Conservation (phyloP, 2,888 invertebrate genomes). For the Ophion slaviceki region DNA sequence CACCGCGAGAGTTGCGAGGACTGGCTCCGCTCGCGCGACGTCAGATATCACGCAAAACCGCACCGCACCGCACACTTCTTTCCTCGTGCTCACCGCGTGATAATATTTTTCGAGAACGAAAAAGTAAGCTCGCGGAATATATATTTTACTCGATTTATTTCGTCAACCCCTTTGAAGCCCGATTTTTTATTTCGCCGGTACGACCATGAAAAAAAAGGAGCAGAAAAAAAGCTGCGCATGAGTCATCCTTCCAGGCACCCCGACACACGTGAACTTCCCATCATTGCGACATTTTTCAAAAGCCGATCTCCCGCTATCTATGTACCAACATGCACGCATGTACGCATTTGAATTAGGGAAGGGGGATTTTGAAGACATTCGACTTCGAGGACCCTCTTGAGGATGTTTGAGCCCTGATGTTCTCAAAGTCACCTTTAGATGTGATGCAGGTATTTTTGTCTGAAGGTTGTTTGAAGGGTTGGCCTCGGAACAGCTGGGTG, state of each 20-base stretch:
- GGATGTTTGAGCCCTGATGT: too few relatives aligned
- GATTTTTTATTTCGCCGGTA: constrained; percentile 13
- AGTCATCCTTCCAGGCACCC: not conserved
- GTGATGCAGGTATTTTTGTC: too few relatives aligned
- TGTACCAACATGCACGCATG: not conserved
- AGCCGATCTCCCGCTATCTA: not conserved
- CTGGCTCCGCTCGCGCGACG: constrained; percentile 60
- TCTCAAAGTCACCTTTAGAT: too few relatives aligned
- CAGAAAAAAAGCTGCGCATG: not conserved
- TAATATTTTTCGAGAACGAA: constrained; percentile 36
- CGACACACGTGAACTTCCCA: not conserved
- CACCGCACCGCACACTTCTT: constrained; percentile 18
- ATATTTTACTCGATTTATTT: constrained; percentile 49
- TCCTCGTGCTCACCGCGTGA: constrained; percentile 3
- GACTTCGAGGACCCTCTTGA: too few relatives aligned
- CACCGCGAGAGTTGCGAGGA: constrained; percentile 52
- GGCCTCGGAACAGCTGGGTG: too few relatives aligned
- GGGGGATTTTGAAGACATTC: too few relatives aligned
- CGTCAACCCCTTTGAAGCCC: constrained; percentile 36
- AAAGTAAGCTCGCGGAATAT: constrained; percentile 33
- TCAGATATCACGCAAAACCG: constrained; percentile 69
- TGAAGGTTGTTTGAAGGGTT: too few relatives aligned
- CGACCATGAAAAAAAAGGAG: not conserved
- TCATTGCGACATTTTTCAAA: constrained; percentile 1
- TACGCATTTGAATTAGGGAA: too few relatives aligned